Evolutionary conservation across 2,113 vertebrate species (phyloP).

Genomic region (Ctenomys sociabilis): DNA sequence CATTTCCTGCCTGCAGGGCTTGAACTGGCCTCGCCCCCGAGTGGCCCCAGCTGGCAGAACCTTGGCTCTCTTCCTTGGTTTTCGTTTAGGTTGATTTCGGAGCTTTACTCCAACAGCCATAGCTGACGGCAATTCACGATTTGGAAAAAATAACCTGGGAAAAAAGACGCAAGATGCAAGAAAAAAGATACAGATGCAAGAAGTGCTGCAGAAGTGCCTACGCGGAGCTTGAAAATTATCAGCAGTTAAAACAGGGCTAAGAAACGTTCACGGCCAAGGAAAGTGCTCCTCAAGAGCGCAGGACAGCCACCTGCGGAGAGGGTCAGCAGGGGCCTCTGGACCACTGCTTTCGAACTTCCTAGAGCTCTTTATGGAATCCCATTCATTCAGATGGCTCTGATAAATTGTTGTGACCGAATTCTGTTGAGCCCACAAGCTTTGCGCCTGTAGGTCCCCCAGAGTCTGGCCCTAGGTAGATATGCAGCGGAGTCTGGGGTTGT

Average conservation of each 20-base stretch:
- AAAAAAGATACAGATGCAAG: constrained; percentile 47
- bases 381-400: not conserved
- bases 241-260: not conserved
- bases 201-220: not conserved
- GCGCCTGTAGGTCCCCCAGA: not conserved
- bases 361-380: not conserved
- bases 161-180: not conserved
- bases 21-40: not conserved
- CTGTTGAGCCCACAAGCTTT: not conserved
- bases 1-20: not conserved
- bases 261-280: not conserved
- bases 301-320: too few relatives aligned
- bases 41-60: not conserved
- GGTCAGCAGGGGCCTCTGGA: not conserved
- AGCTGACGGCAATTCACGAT: not conserved
- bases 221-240: constrained; percentile 6
- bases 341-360: not conserved
- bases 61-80: not conserved
- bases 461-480: not conserved
- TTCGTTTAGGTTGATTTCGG: not conserved
- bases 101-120: not conserved
- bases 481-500: not conserved
- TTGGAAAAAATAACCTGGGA: constrained; percentile 37
- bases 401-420: constrained; percentile 11
- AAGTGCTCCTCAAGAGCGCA: not conserved